Evolutionary conservation across 2,797 vertebrate genomes (phyloP).

Genomic region (Tangara arthus): DNA sequence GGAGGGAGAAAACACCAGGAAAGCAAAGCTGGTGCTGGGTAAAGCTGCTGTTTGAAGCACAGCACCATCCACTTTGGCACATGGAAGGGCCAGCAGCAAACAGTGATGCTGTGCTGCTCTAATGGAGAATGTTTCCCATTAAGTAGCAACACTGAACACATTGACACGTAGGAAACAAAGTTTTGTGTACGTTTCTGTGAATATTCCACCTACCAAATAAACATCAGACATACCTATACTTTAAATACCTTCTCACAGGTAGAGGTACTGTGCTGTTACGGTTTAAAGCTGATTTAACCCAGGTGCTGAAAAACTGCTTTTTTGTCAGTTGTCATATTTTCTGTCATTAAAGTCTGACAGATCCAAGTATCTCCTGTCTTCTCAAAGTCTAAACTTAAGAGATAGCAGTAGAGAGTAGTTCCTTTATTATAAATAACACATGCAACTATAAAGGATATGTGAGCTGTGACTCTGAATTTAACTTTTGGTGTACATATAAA

Average conservation of each 20-base stretch:
- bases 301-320: not conserved
- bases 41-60: not conserved
- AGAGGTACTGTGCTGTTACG: not conserved
- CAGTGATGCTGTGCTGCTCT: not conserved
- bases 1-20: not conserved
- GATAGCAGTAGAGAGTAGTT: not conserved
- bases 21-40: not conserved
- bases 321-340: not conserved
- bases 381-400: not conserved
- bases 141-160: too few species aligned
- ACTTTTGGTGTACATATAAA: not conserved
- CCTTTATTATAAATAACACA: not conserved
- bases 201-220: not conserved
- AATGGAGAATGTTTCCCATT: not conserved
- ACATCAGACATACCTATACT: not conserved
- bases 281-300: not conserved
- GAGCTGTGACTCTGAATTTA: not conserved
- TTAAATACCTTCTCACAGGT: not conserved
- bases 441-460: accelerated
- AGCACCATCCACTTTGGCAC: not conserved
- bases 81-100: not conserved
- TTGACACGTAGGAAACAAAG: not conserved
- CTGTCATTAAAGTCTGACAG: not conserved
- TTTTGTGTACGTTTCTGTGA: not conserved
- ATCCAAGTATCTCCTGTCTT: not conserved